These are phyloP conservation scores for Platygyra sinensis DNA, from an alignment of 64 coral and sea anemone genomes.

Conservation along the genomic window DNA sequence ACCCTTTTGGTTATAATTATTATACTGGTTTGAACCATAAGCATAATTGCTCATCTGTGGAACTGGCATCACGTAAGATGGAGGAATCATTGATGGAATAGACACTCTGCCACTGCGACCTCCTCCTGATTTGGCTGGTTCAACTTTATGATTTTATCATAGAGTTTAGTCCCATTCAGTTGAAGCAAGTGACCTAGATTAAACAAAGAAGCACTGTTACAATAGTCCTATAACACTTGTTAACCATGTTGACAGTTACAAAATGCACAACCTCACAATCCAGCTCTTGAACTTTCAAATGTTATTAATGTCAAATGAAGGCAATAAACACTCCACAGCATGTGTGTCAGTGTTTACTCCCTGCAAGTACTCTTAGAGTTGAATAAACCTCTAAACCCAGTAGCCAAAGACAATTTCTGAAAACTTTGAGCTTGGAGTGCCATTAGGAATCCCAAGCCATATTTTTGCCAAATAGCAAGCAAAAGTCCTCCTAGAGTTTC, in stretches of 20 bases:
- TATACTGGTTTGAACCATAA: constrained; percentile 25
- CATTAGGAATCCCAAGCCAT: too few relatives aligned
- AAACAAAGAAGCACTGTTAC: neutral
- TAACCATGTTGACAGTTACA: too few relatives aligned
- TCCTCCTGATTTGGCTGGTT: constrained; percentile 63
- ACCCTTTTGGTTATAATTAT: constrained; percentile 15
- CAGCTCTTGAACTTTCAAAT: neutral
- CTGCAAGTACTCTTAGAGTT: too few relatives aligned
- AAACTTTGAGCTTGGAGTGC: too few relatives aligned
- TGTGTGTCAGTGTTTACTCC: too few relatives aligned
- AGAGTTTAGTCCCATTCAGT: constrained; percentile 75
- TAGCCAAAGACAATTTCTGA: too few relatives aligned
- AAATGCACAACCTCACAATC: too few relatives aligned
- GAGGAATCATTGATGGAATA: constrained; percentile 37
- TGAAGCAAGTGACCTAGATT: constrained; percentile 60
- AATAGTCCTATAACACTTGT: too few relatives aligned
- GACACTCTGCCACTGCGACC: constrained; percentile 23
- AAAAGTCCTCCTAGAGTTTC: neutral
- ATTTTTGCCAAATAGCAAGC: too few relatives aligned
- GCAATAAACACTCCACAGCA: too few relatives aligned
- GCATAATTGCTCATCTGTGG: constrained; percentile 10
- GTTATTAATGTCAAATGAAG: neutral
- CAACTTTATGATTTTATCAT: constrained; percentile 80
- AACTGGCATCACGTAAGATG: neutral
- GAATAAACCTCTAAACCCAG: too few relatives aligned